phyloP scores from a whole-genome alignment of 1,140 invertebrate species.

The Apocrypta bakeri region DNA sequence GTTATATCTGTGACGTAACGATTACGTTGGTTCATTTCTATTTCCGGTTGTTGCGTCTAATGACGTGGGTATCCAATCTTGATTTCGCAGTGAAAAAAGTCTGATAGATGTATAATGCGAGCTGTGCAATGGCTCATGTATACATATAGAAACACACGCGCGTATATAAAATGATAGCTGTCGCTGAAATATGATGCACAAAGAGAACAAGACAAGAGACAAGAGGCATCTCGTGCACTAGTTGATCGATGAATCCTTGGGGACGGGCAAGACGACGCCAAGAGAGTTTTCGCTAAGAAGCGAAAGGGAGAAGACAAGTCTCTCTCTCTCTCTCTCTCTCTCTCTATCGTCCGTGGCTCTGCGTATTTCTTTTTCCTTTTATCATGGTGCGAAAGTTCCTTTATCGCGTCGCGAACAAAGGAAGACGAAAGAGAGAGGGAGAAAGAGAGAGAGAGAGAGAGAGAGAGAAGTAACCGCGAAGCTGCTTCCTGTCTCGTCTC shows the following conservation, averaged over 20 bases:
- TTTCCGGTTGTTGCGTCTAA: neutral
- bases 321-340: constrained; percentile 17
- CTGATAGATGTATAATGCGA: too few relatives aligned
- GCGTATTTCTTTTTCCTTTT: constrained; percentile 4
- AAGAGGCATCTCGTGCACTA: neutral
- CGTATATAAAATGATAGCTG: neutral
- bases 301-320: neutral
- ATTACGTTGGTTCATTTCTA: neutral
- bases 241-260: constrained; percentile 13
- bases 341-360: neutral
- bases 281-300: neutral
- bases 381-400: constrained; percentile 26
- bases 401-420: constrained; percentile 17
- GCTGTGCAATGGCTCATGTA: too few relatives aligned
- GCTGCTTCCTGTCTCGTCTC: neutral
- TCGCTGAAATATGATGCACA: too few relatives aligned
- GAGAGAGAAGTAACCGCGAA: too few relatives aligned
- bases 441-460: too few relatives aligned
- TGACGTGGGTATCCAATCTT: too few relatives aligned
- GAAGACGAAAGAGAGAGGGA: neutral
- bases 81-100: too few relatives aligned
- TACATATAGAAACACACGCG: neutral
- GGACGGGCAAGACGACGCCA: neutral
- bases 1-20: too few relatives aligned
- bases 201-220: neutral